These are phyloP conservation scores for Euzetes globulus DNA, from an alignment of 2,888 invertebrate genomes.

Conservation along the genomic window DNA sequence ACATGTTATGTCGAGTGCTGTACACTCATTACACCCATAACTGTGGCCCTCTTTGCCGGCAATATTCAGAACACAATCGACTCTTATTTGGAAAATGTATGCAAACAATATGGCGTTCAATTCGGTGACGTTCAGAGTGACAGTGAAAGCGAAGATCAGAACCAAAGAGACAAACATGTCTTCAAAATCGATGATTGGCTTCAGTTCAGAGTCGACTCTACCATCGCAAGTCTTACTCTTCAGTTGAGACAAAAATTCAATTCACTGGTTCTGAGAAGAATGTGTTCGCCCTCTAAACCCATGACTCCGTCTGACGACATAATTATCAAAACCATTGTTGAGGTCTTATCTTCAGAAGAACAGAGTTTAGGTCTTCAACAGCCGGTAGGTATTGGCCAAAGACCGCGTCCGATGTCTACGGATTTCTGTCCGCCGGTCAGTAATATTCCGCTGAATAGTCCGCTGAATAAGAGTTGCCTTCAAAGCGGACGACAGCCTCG, in stretches of 20 bases:
- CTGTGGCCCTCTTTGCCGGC: constrained; percentile 70
- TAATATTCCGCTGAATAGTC: constrained; percentile 27
- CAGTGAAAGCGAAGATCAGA: constrained; percentile 53
- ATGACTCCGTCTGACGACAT: constrained; percentile 58
- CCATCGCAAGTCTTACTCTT: constrained; percentile 59
- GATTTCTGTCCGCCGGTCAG: constrained; percentile 47
- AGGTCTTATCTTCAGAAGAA: constrained; percentile 64
- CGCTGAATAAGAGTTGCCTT: neutral
- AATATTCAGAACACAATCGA: constrained; percentile 12
- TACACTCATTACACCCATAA: constrained; percentile 70
- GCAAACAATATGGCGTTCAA: neutral
- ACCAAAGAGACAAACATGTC: constrained; percentile 50
- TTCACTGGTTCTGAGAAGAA: constrained; percentile 57
- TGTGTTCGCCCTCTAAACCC: constrained; percentile 50
- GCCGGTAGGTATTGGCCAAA: constrained; percentile 66
- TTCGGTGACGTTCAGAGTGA: constrained; percentile 48
- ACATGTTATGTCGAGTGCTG: constrained; percentile 67
- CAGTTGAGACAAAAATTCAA: constrained; percentile 66
- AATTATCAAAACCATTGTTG: constrained; percentile 59
- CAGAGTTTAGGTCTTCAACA: constrained; percentile 60
- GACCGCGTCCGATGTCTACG: constrained; percentile 60
- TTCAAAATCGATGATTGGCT: constrained; percentile 68
- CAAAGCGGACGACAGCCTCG: neutral
- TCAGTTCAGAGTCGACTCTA: constrained; percentile 60
- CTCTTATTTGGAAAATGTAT: neutral